Evolutionary conservation across 2,113 vertebrate species (phyloP).

Genomic region (Morone saxatilis): DNA sequence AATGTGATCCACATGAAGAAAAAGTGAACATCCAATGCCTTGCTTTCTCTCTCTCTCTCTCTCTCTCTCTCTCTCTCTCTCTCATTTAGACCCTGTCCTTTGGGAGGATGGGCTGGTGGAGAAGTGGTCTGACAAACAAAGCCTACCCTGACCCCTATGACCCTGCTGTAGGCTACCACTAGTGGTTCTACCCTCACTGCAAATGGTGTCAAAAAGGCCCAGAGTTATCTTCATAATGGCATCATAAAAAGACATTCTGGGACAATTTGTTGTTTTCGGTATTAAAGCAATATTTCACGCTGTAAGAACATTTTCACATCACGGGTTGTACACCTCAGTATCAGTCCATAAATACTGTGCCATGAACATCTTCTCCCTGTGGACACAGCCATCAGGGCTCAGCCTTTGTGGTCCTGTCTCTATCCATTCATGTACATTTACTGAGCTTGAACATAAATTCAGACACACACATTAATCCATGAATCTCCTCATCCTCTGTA

Average conservation of each 20-base stretch:
- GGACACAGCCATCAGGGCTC: constrained; percentile 14
- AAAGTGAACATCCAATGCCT: constrained; percentile 12
- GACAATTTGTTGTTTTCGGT: constrained; percentile 32
- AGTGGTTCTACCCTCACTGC: neutral
- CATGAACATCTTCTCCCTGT: neutral
- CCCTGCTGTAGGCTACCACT: constrained; percentile 31
- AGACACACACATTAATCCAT: constrained; percentile 44
- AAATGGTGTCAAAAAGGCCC: constrained; percentile 37
- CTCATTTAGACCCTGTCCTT: neutral
- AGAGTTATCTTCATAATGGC: constrained; percentile 34
- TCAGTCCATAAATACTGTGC: constrained; percentile 40
- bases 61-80: neutral
- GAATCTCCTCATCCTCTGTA: constrained; percentile 13
- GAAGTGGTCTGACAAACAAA: constrained; percentile 58
- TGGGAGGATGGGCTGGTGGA: constrained; percentile 56
- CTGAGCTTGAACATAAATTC: constrained; percentile 43
- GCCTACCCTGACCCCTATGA: constrained; percentile 54
- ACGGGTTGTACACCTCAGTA: neutral
- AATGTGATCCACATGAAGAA: neutral
- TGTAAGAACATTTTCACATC: constrained; percentile 31
- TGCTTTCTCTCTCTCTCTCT: neutral
- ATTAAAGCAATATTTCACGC: constrained; percentile 56
- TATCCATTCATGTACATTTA: constrained; percentile 20
- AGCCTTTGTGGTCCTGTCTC: neutral
- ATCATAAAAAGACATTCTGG: constrained; percentile 30